A percentile compares a stretch with the other conserved stretches of the same genome.
These are phyloP conservation scores for Mycetomoellerius zeteki DNA, from an alignment of 1,140 invertebrate species.

Conservation along the genomic window DNA sequence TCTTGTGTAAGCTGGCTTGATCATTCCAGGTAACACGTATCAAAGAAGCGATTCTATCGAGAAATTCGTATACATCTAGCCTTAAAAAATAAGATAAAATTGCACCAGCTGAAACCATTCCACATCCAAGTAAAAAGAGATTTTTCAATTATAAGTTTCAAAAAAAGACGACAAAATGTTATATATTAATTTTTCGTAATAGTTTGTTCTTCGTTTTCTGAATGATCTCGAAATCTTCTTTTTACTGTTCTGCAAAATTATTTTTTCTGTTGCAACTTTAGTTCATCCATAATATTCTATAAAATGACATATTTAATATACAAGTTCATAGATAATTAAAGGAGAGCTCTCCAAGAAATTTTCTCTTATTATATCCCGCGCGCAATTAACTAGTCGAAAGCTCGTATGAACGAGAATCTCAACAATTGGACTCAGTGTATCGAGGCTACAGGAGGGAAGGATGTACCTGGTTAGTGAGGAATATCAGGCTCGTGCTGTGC, in stretches of 20 bases:
- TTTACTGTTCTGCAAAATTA: conserved; percentile 11
- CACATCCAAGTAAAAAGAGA: not conserved
- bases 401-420: conserved; percentile 56
- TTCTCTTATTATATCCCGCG: conserved; percentile 55
- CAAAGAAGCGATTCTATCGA: conserved; percentile 47
- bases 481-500: conserved; percentile 89
- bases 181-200: not conserved
- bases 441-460: conserved; percentile 78
- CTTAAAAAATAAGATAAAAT: conserved; percentile 24
- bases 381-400: conserved; percentile 47
- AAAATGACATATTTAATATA: conserved; percentile 11
- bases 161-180: not conserved
- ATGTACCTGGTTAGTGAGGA: conserved; percentile 89
- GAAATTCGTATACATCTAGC: conserved; percentile 38
- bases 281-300: conserved; percentile 8
- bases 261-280: conserved; percentile 24
- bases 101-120: conserved; percentile 17
- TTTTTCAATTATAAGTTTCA: not conserved
- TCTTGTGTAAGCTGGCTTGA: conserved; percentile 70
- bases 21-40: conserved; percentile 60
- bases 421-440: conserved; percentile 69
- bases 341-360: conserved; percentile 28
- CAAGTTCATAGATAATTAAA: conserved; percentile 10
- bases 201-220: not conserved
- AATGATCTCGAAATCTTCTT: not conserved